Evolutionary conservation across 2,888 invertebrate genomes (phyloP).

Genomic region (Tetheella fluctuosa): DNA sequence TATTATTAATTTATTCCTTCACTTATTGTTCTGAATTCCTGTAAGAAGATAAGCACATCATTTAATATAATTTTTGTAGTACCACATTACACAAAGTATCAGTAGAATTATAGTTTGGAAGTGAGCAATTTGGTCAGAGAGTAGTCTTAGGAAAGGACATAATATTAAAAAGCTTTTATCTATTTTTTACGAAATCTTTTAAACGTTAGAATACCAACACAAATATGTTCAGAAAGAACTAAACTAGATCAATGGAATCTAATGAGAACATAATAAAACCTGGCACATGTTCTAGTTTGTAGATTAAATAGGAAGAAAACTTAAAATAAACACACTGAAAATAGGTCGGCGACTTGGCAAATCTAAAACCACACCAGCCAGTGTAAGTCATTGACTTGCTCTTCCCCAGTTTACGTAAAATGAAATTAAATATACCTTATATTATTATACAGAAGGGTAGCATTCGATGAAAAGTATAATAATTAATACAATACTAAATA

Average conservation of each 20-base stretch:
- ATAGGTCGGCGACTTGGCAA: conserved; percentile 66
- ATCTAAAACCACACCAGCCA: conserved; percentile 34
- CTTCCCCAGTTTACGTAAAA: not conserved
- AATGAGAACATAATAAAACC: conserved; percentile 22
- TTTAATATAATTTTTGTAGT: too few species aligned
- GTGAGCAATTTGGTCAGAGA: too few species aligned
- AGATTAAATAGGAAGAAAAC: conserved; percentile 45
- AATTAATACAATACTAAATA: not conserved
- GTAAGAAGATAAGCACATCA: not conserved
- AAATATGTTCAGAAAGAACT: not conserved
- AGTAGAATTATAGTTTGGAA: too few species aligned
- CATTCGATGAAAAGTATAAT: not conserved
- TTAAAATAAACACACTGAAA: conserved; percentile 65
- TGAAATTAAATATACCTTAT: too few species aligned
- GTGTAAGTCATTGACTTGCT: conserved; percentile 47
- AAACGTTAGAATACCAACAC: not conserved
- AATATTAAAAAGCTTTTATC: too few species aligned
- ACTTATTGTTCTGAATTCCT: not conserved
- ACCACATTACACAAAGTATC: too few species aligned
- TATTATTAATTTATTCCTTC: not conserved
- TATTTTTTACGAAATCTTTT: too few species aligned
- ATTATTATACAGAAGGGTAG: too few species aligned
- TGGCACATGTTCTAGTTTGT: conserved; percentile 32
- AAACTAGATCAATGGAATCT: not conserved
- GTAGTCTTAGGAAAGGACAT: too few species aligned